Evolutionary conservation across 2,797 vertebrate species (phyloP).

Genomic region (Orientallactaga sibirica): DNA sequence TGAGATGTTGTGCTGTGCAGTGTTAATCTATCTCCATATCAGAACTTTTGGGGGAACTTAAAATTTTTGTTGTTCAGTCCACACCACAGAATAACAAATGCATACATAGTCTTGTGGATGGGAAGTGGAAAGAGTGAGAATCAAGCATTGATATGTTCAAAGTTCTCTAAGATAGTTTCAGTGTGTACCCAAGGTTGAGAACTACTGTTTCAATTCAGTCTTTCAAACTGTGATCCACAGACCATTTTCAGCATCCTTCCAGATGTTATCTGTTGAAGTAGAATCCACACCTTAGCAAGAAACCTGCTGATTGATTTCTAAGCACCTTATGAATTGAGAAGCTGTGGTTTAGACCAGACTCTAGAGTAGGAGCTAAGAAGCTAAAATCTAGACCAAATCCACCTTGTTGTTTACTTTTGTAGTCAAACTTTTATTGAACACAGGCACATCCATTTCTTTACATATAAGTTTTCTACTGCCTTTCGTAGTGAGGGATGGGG

Average conservation of each 20-base stretch:
- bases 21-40: background rate
- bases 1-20: background rate
- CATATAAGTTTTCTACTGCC: background rate
- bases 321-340: background rate
- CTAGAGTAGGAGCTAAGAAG: background rate
- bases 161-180: background rate
- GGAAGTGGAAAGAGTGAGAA: background rate
- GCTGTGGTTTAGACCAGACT: background rate
- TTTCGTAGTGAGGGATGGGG: background rate
- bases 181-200: background rate
- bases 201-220: background rate
- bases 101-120: background rate
- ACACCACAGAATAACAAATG: background rate
- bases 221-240: background rate
- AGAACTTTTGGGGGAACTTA: background rate
- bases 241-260: background rate
- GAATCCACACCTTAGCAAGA: background rate
- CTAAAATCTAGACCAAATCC: background rate
- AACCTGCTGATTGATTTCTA: background rate
- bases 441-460: background rate
- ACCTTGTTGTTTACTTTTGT: background rate
- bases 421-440: conserved; percentile 3
- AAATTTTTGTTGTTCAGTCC: background rate
- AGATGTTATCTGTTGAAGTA: background rate
- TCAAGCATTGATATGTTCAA: background rate